phyloP scores from a whole-genome alignment of 2,888 invertebrate species.

The Dendrolimus pini region DNA sequence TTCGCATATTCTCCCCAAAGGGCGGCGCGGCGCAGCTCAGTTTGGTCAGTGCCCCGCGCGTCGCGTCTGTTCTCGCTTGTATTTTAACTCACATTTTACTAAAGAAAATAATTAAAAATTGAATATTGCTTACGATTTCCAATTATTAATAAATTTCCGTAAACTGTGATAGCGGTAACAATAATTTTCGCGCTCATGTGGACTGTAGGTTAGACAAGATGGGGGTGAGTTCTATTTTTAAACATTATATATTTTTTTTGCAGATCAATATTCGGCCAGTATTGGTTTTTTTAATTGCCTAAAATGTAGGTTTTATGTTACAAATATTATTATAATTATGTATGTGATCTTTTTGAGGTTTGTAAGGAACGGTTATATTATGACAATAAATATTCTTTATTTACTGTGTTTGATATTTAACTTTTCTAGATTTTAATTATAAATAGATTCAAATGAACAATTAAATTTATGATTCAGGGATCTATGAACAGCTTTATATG shows the following conservation, averaged over 20 bases:
- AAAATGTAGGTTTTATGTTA: no score
- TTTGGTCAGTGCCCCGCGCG: constrained; percentile 65
- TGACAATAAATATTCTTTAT: no score
- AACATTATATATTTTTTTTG: neutral
- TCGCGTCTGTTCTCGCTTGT: constrained; percentile 33
- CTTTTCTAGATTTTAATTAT: no score
- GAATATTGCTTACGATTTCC: neutral
- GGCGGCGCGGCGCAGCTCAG: constrained; percentile 47
- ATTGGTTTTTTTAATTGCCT: no score
- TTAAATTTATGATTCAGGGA: no score
- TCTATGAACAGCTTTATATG: no score
- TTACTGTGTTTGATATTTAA: no score
- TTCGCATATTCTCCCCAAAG: constrained; percentile 41
- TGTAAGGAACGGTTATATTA: no score
- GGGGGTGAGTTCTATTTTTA: constrained; percentile 1
- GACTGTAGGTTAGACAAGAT: neutral
- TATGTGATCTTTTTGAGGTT: no score
- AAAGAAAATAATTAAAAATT: neutral
- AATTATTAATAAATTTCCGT: neutral
- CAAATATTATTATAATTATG: no score
- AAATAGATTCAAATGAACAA: no score
- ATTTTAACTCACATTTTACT: constrained; percentile 8
- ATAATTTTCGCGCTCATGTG: neutral
- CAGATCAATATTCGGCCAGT: no score
- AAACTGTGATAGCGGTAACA: neutral